Percentiles rank a stretch among this genome's conserved stretches.
phyloP scores from a whole-genome alignment of 1,140 invertebrate species.

The Hetaerina americana region DNA sequence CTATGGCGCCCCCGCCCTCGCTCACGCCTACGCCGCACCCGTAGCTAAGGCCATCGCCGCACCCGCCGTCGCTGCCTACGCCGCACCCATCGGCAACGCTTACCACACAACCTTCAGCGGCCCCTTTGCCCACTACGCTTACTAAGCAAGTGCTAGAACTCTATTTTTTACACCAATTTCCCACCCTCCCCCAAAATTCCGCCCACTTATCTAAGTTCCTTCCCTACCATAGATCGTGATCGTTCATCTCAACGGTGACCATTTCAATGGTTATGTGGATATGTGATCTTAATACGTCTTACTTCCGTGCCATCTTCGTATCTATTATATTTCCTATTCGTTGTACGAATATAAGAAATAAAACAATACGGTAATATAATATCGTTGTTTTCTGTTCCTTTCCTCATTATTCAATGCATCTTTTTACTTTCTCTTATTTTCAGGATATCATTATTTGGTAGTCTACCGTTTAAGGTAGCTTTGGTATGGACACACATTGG shows the following conservation, averaged over 20 bases:
- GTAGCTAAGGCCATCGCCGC: conserved; percentile 23
- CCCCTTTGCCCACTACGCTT: background rate
- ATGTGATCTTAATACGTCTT: background rate
- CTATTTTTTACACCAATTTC: no score
- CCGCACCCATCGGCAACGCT: conserved; percentile 12
- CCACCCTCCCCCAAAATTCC: background rate
- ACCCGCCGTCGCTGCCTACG: conserved; percentile 12
- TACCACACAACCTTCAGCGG: conserved; percentile 20
- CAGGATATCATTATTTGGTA: no score
- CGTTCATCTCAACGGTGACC: no score
- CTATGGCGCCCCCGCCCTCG: conserved; percentile 41
- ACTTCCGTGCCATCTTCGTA: background rate
- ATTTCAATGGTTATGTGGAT: no score
- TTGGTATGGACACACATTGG: no score
- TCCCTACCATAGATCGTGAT: background rate
- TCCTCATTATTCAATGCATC: no score
- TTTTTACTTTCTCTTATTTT: no score
- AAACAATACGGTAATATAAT: no score
- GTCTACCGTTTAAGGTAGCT: no score
- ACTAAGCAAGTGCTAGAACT: no score
- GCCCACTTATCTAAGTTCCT: background rate
- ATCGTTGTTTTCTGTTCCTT: no score
- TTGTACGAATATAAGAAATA: background rate
- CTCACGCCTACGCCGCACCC: conserved; percentile 40
- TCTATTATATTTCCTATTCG: background rate